Conservation (phyloP, 1,140 invertebrate species). For the Camponotus pennsylvanicus region DNA sequence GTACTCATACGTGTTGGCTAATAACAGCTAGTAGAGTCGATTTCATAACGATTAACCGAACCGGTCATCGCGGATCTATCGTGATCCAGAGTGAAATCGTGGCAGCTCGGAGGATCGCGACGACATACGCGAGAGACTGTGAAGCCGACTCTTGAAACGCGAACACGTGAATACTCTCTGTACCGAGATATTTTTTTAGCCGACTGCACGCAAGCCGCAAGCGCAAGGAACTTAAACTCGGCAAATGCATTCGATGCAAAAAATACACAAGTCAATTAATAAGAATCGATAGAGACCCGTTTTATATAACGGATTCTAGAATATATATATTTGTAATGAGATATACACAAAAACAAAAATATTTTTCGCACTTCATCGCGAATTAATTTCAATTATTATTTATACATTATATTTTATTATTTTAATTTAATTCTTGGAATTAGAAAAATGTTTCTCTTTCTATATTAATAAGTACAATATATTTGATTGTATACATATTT, state of each 20-base stretch:
- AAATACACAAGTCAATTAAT: neutral
- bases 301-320: neutral
- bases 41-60: conserved; percentile 47
- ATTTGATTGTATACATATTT: conserved; percentile 3
- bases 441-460: neutral
- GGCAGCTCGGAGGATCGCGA: neutral
- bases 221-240: conserved; percentile 65
- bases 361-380: neutral
- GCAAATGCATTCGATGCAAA: conserved; percentile 37
- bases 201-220: neutral
- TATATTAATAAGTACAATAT: neutral
- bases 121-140: neutral
- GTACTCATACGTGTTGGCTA: conserved; percentile 61
- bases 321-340: neutral
- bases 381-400: neutral
- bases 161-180: conserved; percentile 30
- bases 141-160: conserved; percentile 15
- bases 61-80: conserved; percentile 5
- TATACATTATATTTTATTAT: neutral
- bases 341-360: neutral
- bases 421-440: neutral
- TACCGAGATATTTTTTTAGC: conserved; percentile 34
- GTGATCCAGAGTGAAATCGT: conserved; percentile 7
- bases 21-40: conserved; percentile 48
- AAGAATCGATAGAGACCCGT: conserved; percentile 1